Base-by-base conservation (phyloP, 2,113 vertebrate species). In the Ammodytes dubius region DNA sequence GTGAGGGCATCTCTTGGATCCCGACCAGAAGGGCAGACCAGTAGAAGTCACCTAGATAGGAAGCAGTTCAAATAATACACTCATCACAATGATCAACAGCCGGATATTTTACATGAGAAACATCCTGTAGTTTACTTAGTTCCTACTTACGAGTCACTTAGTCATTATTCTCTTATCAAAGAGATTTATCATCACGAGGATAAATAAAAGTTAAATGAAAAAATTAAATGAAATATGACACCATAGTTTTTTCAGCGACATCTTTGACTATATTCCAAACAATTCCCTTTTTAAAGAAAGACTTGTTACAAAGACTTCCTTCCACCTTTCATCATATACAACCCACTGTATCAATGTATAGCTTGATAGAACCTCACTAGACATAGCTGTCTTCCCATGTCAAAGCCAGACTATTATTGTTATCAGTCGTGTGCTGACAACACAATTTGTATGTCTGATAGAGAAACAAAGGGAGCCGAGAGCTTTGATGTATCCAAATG, bases 21-120 rank as follows among this genome's bases (percentile, higher is more conserved):
- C 95, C 17, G 92, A 83, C 96, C 97, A 97, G 90, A 97, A 97
- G 17, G 87, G 93, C 12, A 96, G 90, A 70, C 95, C 95, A 0
- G 89, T 88, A 45, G 81, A 87, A 82, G 88, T 94, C 83, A 94
- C 74, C 97, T 97, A 79, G 40, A 40, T n/a, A 89, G 27, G 63
- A 68, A 60, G 12, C 63, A 78, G 35, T 27, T 27, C 57, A 39
- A 35, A 74, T 72, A 83, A 77, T 17, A 13, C 8, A 11, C 69
- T 84, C 8, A 84, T 66, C 14, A 1, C 39, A 70, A 4, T n/a
- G 5, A 74, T 70, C 35, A 61, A 66, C 6, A 70, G 47, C 49
- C 68, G 58, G 7, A 74, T 75, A 53, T 69, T 35, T 43, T 19
- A 7, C 13, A 10, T 14, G 27, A 27, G 27, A 27, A 27, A 27